Base-by-base conservation (phyloP, 2,113 vertebrate genomes). In the Patagioenas fasciata region DNA sequence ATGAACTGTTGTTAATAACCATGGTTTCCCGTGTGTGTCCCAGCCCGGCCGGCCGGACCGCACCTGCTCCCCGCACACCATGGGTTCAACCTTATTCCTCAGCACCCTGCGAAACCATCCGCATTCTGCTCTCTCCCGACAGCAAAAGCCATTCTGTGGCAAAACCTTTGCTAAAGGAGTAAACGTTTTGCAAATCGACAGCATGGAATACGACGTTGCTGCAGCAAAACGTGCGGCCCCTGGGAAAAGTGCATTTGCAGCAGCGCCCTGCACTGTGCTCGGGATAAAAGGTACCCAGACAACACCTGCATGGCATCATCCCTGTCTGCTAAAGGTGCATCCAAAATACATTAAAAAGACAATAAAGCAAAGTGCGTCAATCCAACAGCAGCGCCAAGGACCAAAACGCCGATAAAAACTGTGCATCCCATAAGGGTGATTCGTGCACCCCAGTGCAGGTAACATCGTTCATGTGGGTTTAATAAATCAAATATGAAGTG, bases 341-440 rank as follows among this genome's bases (percentile, higher is more conserved):
- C 42, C 47, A 31, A 78, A 61, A 60, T 6, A 26, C 20, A 13
- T 56, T 28, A 28, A 78, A 72, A 79, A 51, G 26, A 18, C 18
- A 47, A 47, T 47, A 47, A 47, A 47, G 44, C 44, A 47, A 47
- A 47, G 8, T 47, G 44, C 10, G 44, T 19, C 17, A 47, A 47
- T 47, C 44, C 44, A 47, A 47, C 36, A 47, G 40, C 38, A 24
- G n/a, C 58, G 51, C 70, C 4, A 26, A 14, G 70, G 64, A 50
- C 32, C 7, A 2, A n/a, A 60, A 54, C 2, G 3, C 18, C 10
- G 38, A 17, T 21, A 18, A 44, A 29, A 70, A 6, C 65, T 2
- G 5, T 53, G 4, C 11, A 3, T 6, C 24, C 72, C 3, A 0
- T 26, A 31, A n/a, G n/a, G n/a, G n/a, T 4, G 34, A 7, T 15